Percentiles rank a stretch among this genome's conserved stretches.
phyloP scores from a whole-genome alignment of 2,888 invertebrate species.

The Venusia cambrica region DNA sequence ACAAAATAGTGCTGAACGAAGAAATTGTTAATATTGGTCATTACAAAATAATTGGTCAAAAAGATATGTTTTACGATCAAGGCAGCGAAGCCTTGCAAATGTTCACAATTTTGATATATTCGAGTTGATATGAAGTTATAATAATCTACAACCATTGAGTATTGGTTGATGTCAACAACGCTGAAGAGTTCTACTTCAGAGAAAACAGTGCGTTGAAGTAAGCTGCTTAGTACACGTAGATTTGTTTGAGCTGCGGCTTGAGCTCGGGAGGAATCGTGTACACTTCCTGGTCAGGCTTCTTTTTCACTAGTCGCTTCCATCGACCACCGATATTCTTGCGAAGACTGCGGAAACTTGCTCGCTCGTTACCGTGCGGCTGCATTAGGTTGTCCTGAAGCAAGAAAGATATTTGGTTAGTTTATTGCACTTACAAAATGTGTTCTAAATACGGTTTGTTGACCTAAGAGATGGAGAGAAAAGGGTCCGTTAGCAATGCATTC shows the following conservation, averaged over 20 bases:
- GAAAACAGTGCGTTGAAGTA: constrained; percentile 38
- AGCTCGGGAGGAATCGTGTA: constrained; percentile 93
- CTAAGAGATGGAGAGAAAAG: constrained; percentile 43
- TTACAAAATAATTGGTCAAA: constrained; percentile 76
- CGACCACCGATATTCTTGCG: constrained; percentile 92
- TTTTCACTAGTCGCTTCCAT: constrained; percentile 91
- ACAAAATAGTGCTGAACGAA: constrained; percentile 73
- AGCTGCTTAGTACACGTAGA: constrained; percentile 89
- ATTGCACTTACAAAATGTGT: constrained; percentile 20
- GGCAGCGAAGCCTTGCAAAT: constrained; percentile 58
- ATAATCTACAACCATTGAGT: constrained; percentile 60
- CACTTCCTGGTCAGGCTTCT: constrained; percentile 90
- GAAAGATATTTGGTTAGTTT: constrained; percentile 40
- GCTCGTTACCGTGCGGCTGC: constrained; percentile 85
- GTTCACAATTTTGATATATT: constrained; percentile 65
- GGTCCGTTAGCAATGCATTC: constrained; percentile 60
- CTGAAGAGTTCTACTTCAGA: constrained; percentile 69
- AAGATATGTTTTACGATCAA: constrained; percentile 69
- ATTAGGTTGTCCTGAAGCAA: constrained; percentile 88
- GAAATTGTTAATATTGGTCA: constrained; percentile 66
- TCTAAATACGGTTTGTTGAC: constrained; percentile 49
- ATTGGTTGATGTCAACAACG: constrained; percentile 61
- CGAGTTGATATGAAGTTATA: constrained; percentile 68
- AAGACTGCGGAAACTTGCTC: constrained; percentile 90
- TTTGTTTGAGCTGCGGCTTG: constrained; percentile 92